Percentiles rank a stretch among this genome's conserved stretches.
Evolutionary conservation across 2,113 vertebrate species (phyloP).

Genomic region (Okapia johnstoni): DNA sequence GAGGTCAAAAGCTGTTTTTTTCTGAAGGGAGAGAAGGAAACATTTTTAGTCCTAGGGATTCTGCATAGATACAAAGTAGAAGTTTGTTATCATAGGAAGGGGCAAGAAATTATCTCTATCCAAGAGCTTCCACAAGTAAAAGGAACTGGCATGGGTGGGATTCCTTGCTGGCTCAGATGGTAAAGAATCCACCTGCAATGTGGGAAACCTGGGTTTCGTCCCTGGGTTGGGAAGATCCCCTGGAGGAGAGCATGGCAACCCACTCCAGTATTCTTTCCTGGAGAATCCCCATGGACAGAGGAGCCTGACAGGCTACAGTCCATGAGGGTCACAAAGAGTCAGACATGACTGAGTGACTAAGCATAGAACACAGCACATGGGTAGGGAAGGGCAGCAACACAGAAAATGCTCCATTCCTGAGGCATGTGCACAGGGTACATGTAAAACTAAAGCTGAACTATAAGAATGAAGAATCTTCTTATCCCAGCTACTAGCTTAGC

Average conservation of each 20-base stretch:
- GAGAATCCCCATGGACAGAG: not conserved
- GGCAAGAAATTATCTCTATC: not conserved
- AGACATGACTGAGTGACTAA: not conserved
- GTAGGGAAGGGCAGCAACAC: not conserved
- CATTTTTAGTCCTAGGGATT: not conserved
- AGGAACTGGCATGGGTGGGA: not conserved
- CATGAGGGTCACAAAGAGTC: not conserved
- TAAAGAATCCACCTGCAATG: not conserved
- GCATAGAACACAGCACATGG: not conserved
- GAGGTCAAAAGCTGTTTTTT: not conserved
- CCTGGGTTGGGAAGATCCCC: not conserved
- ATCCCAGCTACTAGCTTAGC: not conserved
- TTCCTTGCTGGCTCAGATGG: not conserved
- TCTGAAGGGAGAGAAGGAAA: not conserved
- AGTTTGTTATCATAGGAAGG: not conserved
- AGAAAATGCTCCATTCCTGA: not conserved
- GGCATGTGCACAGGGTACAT: not conserved
- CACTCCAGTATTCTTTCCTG: not conserved
- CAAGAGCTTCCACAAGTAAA: not conserved
- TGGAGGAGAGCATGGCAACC: not conserved
- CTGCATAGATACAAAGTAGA: not conserved
- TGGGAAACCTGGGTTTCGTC: not conserved
- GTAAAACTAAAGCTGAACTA: not conserved
- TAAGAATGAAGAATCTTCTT: not conserved
- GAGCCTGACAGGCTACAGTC: not conserved